A percentile compares a stretch with the other conserved stretches of the same genome.
phyloP scores from a whole-genome alignment of 2,113 vertebrate genomes.

The Pachyramphus minor region DNA sequence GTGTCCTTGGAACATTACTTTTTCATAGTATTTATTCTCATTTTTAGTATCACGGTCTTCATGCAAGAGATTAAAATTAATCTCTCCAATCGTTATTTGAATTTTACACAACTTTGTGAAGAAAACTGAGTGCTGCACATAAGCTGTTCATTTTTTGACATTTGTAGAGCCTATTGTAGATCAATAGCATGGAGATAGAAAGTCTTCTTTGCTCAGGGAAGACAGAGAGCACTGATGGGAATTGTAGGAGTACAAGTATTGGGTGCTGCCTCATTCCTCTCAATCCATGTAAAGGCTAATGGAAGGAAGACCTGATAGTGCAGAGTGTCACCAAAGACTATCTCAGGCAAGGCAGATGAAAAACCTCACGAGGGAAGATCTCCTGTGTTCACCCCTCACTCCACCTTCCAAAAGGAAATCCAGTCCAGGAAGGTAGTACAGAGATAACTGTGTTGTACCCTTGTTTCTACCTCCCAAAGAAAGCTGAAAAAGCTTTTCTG shows the following conservation, averaged over 20 bases:
- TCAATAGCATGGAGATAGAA: neutral
- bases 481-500: neutral
- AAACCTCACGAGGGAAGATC: neutral
- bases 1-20: neutral
- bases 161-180: neutral
- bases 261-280: neutral
- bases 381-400: neutral
- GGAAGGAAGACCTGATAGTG: neutral
- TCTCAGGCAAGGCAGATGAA: neutral
- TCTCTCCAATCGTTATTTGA: neutral
- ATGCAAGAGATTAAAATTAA: neutral
- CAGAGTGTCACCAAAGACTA: neutral
- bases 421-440: neutral
- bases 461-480: neutral
- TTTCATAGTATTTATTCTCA: neutral
- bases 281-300: neutral
- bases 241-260: neutral
- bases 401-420: neutral
- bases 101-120: neutral
- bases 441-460: neutral
- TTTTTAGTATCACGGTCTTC: neutral
- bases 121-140: neutral
- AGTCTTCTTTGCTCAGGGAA: neutral
- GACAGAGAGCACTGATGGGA: neutral
- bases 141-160: neutral